Conservation (phyloP, 2,797 vertebrate genomes). For the Chelon labrosus region DNA sequence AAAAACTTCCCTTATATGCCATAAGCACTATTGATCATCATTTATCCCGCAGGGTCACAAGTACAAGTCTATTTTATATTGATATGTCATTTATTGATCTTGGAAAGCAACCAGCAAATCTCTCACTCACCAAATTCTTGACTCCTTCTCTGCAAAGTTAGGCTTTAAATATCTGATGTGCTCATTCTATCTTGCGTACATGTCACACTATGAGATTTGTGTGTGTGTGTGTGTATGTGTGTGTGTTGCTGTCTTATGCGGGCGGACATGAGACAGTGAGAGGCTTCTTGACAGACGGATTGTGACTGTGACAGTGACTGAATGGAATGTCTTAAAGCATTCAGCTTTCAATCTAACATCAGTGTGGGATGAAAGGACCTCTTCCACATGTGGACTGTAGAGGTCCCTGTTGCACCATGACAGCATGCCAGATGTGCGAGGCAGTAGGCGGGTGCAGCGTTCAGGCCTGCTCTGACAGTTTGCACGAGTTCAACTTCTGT, state of each 20-base stretch:
- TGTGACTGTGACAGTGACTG: constrained; percentile 54
- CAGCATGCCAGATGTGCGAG: constrained; percentile 3
- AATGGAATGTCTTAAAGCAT: constrained; percentile 46
- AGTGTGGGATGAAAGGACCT: background rate
- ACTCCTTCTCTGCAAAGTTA: constrained; percentile 31
- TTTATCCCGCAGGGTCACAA: constrained; percentile 17
- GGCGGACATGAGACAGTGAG: constrained; percentile 16
- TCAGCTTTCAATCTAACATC: constrained; percentile 37
- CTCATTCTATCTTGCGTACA: too few species aligned
- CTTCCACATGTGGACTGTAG: constrained; percentile 57
- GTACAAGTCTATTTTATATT: constrained; percentile 38
- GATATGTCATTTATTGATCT: constrained; percentile 50
- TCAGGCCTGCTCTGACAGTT: constrained; percentile 9
- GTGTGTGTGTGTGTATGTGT: constrained; percentile 1
- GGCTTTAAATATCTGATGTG: constrained; percentile 30
- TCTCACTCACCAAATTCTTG: constrained; percentile 5
- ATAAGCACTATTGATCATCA: constrained; percentile 38
- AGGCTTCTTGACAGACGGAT: constrained; percentile 38
- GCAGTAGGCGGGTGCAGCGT: constrained; percentile 10
- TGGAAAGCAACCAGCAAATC: constrained; percentile 27
- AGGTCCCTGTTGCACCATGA: constrained; percentile 64
- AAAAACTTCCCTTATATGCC: constrained; percentile 25
- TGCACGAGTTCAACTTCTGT: constrained; percentile 30
- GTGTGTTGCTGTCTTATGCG: constrained; percentile 17
- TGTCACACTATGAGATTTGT: constrained; percentile 6